phyloP scores from a whole-genome alignment of 2,888 invertebrate genomes.

The Poecilobothrus nobilitatus region DNA sequence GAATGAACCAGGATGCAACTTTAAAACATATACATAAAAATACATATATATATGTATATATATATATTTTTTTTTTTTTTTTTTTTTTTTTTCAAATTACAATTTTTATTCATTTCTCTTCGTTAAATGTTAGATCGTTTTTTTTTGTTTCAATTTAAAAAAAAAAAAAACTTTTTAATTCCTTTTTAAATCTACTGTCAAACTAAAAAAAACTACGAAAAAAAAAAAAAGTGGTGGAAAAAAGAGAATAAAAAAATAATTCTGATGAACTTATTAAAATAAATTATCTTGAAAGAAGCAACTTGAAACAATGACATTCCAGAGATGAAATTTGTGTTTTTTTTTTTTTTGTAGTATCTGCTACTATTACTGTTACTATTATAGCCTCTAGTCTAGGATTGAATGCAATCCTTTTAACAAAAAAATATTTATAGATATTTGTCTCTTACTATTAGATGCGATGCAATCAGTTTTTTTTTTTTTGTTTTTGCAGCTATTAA shows the following conservation, averaged over 20 bases:
- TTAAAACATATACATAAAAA: too few relatives aligned
- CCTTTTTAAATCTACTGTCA: neutral
- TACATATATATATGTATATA: too few relatives aligned
- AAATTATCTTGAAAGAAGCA: neutral
- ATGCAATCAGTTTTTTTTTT: too few relatives aligned
- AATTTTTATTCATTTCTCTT: too few relatives aligned
- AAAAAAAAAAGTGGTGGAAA: neutral
- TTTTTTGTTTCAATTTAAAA: too few relatives aligned
- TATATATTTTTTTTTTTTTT: too few relatives aligned
- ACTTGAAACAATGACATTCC: neutral
- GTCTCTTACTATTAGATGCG: too few relatives aligned
- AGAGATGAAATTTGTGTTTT: neutral
- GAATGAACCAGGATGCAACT: too few relatives aligned
- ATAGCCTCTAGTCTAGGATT: neutral
- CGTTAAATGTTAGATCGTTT: too few relatives aligned
- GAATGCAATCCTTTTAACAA: neutral
- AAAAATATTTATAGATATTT: too few relatives aligned
- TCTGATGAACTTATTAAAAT: neutral
- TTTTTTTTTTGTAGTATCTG: neutral
- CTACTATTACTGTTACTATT: too few relatives aligned
- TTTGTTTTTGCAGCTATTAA: neutral
- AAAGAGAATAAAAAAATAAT: neutral
- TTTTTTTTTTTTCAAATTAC: too few relatives aligned
- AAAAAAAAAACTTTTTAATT: neutral
- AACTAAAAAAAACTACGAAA: neutral